These are phyloP conservation scores for Bos javanicus DNA, from an alignment of 2,113 vertebrate species.

Conservation along the genomic window DNA sequence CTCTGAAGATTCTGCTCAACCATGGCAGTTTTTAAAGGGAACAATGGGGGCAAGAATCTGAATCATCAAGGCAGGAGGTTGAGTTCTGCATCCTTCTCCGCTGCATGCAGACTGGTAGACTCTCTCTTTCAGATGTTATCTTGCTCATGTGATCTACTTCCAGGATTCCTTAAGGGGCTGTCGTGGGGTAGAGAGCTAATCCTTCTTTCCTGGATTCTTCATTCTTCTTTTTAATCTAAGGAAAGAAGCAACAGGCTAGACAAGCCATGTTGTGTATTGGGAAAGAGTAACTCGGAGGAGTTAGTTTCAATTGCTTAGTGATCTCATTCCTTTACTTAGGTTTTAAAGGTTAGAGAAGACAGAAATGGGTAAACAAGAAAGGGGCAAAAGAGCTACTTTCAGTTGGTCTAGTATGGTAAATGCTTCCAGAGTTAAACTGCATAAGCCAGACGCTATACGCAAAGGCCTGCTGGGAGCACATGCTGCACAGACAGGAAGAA, in stretches of 20 bases:
- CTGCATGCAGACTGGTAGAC: not conserved
- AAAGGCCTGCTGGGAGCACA: not conserved
- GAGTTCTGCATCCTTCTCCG: not conserved
- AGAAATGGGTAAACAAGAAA: not conserved
- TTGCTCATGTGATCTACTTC: not conserved
- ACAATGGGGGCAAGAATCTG: not conserved
- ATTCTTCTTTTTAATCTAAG: not conserved
- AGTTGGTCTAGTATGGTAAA: not conserved
- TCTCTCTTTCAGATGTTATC: not conserved
- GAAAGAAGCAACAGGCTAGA: not conserved
- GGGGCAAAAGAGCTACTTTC: not conserved
- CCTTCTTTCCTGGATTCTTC: not conserved
- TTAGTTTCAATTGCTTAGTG: not conserved
- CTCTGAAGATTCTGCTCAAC: not conserved
- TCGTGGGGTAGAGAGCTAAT: rapidly evolving
- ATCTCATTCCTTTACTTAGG: not conserved
- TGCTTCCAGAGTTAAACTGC: not conserved
- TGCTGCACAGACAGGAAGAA: not conserved
- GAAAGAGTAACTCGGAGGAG: not conserved
- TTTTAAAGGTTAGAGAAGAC: not conserved
- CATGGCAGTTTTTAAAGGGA: not conserved
- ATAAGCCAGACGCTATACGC: rapidly evolving
- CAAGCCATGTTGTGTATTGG: not conserved
- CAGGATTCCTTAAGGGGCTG: not conserved
- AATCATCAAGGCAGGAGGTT: not conserved